These are phyloP conservation scores for Hypothenemus hampei DNA, from an alignment of 1,140 invertebrate genomes.

Conservation along the genomic window DNA sequence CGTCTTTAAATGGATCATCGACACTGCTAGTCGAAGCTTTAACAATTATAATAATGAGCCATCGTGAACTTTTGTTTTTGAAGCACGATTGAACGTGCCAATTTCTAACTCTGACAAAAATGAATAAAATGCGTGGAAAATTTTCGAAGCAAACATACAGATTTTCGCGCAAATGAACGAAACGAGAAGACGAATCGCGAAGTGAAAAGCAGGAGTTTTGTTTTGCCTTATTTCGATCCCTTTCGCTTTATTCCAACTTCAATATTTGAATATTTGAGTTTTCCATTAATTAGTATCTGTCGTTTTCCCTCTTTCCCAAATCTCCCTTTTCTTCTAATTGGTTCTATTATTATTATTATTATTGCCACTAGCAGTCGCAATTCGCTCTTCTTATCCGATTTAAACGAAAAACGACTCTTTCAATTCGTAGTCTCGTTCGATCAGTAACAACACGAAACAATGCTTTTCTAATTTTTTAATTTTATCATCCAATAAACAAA, in stretches of 20 bases:
- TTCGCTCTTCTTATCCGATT: conserved; percentile 1
- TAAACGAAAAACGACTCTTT: conserved; percentile 6
- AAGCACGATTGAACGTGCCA: no score
- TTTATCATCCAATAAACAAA: conserved; percentile 29
- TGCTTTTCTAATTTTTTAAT: conserved; percentile 29
- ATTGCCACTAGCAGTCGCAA: background rate
- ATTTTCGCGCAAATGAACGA: no score
- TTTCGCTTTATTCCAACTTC: conserved; percentile 12
- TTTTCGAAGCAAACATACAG: no score
- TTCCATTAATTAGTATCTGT: conserved; percentile 23
- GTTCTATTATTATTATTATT: conserved; percentile 17
- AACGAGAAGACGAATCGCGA: no score
- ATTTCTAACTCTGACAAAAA: no score
- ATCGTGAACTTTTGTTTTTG: no score
- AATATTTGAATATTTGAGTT: conserved; percentile 23
- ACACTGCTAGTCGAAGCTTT: conserved; percentile 7
- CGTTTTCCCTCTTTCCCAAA: conserved; percentile 17
- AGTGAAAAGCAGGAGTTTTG: conserved; percentile 25
- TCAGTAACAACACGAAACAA: no score
- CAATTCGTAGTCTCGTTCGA: conserved; percentile 4
- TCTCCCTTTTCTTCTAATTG: no score
- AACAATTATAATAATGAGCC: no score
- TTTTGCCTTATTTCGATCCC: conserved; percentile 26
- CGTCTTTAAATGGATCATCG: conserved; percentile 24
- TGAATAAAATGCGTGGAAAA: no score